Conservation (phyloP, 2,113 vertebrate genomes). For the Siniperca knerii region DNA sequence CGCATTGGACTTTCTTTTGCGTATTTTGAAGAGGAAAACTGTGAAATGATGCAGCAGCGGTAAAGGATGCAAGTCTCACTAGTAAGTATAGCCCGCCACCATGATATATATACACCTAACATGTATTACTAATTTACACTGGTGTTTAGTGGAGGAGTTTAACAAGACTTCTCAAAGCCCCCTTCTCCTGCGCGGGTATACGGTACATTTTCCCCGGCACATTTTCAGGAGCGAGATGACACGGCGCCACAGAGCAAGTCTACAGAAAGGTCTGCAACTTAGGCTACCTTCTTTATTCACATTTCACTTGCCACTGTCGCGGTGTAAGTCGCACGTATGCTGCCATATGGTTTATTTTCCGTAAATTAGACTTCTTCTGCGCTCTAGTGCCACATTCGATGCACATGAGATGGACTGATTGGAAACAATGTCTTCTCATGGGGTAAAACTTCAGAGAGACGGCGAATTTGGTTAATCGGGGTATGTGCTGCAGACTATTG, state of each 20-base stretch:
- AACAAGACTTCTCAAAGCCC: slow-evolving; percentile 17
- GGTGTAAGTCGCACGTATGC: neutral
- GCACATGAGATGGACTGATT: slow-evolving; percentile 17
- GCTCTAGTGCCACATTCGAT: slow-evolving; percentile 22
- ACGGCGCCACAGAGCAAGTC: slow-evolving; percentile 46
- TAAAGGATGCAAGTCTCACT: slow-evolving; percentile 59
- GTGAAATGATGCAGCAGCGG: slow-evolving; percentile 68
- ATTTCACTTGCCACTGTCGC: neutral
- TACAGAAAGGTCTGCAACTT: slow-evolving; percentile 68
- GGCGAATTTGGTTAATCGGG: neutral
- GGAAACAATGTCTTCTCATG: slow-evolving; percentile 30
- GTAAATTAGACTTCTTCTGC: neutral
- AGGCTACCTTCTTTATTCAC: slow-evolving; percentile 26
- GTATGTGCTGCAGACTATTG: slow-evolving; percentile 14
- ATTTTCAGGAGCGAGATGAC: slow-evolving; percentile 19
- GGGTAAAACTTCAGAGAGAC: slow-evolving; percentile 66
- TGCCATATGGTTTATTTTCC: neutral
- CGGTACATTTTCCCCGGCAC: slow-evolving; percentile 4
- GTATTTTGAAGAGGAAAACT: slow-evolving; percentile 30
- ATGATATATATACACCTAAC: slow-evolving; percentile 14
- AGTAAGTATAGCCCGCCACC: slow-evolving; percentile 69
- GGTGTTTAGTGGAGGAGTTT: slow-evolving; percentile 11
- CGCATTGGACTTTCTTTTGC: slow-evolving; percentile 63
- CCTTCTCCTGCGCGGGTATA: slow-evolving; percentile 19
- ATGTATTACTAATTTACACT: slow-evolving; percentile 25